A percentile compares a stretch with the other conserved stretches of the same genome.
Evolutionary conservation across 2,888 invertebrate genomes (phyloP).

Genomic region (Pseudeuparius sepicola): DNA sequence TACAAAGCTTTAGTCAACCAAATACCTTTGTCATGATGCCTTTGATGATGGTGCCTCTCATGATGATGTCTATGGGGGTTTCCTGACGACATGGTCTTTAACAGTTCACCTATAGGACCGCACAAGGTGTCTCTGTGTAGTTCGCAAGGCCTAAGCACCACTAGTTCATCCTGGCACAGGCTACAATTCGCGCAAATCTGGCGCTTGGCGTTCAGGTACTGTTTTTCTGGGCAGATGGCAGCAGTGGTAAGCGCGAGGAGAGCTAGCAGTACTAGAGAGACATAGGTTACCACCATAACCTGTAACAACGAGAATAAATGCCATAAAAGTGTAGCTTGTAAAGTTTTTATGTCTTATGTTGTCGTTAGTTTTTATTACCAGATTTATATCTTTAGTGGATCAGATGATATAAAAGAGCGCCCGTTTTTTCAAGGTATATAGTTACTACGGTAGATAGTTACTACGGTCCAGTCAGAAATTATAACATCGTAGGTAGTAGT

Average conservation of each 20-base stretch:
- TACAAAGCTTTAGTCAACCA: no score
- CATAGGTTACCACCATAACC: conserved; percentile 2
- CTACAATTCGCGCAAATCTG: conserved; percentile 62
- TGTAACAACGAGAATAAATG: no score
- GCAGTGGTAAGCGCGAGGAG: conserved; percentile 19
- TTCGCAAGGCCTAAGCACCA: conserved; percentile 64
- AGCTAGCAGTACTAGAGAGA: background rate
- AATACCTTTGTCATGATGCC: conserved; percentile 5
- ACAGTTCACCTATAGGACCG: conserved; percentile 41
- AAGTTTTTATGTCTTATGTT: no score
- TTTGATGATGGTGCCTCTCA: conserved; percentile 25
- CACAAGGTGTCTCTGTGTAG: conserved; percentile 66
- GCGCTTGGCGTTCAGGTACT: conserved; percentile 59
- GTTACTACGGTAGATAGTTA: no score
- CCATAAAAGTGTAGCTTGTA: no score
- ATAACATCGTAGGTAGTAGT: no score
- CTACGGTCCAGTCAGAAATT: no score
- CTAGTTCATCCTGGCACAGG: conserved; percentile 50
- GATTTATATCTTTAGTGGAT: no score
- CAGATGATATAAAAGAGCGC: no score
- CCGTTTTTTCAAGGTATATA: no score
- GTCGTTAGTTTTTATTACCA: no score
- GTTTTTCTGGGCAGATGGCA: conserved; percentile 39
- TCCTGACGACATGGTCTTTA: conserved; percentile 18
- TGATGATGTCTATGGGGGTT: conserved; percentile 26